Evolutionary conservation across 2,888 invertebrate species (phyloP).

Genomic region (Tillus elongatus): DNA sequence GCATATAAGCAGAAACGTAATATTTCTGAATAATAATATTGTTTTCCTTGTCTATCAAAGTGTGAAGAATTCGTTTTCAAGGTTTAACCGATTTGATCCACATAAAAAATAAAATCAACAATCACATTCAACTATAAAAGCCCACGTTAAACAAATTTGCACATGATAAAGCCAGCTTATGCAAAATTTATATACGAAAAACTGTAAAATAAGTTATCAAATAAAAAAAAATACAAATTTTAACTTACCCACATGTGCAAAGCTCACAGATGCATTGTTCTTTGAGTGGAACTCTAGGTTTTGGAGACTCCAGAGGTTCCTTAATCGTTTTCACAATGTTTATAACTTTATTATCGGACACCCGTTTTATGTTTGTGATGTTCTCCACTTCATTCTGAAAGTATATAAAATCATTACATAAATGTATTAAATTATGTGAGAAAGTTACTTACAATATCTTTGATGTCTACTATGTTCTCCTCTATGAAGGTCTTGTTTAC

Average conservation of each 20-base stretch:
- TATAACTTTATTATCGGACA: slow-evolving; percentile 47
- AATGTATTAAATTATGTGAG: neutral
- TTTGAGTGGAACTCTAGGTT: slow-evolving; percentile 46
- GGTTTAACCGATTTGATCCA: too few relatives aligned
- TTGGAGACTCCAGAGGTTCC: slow-evolving; percentile 35
- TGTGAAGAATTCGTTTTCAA: too few relatives aligned
- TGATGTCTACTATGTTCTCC: slow-evolving; percentile 52
- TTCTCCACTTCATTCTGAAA: slow-evolving; percentile 39
- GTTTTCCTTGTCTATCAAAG: too few relatives aligned
- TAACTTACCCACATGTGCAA: slow-evolving; percentile 81
- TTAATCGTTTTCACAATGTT: slow-evolving; percentile 41
- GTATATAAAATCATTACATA: slow-evolving; percentile 9
- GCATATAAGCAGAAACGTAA: too few relatives aligned
- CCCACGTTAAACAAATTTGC: too few relatives aligned
- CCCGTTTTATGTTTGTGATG: slow-evolving; percentile 38
- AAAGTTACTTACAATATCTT: slow-evolving; percentile 42
- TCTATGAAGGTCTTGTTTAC: slow-evolving; percentile 47
- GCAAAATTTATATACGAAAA: too few relatives aligned
- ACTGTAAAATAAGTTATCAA: neutral
- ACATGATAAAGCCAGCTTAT: too few relatives aligned
- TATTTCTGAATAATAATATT: too few relatives aligned
- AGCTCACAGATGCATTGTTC: slow-evolving; percentile 86
- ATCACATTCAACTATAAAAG: too few relatives aligned
- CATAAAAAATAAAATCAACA: too few relatives aligned
- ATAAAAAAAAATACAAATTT: neutral